Base-by-base conservation (phyloP, 2,888 invertebrate genomes). In the Tricholauxania praeusta region DNA sequence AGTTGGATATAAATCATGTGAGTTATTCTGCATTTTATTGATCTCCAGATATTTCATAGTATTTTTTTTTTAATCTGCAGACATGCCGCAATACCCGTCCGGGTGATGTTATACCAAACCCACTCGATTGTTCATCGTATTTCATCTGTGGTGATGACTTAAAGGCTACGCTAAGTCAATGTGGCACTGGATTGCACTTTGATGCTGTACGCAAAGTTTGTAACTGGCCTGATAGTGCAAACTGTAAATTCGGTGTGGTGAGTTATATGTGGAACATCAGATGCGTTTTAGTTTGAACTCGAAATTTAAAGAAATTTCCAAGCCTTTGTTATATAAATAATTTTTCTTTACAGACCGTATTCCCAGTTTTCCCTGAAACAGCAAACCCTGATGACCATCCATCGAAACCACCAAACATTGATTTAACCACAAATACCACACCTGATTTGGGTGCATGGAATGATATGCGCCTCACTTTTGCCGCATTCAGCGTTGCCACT, bases 91-190 rank as follows among this genome's bases (percentile, higher is more conserved):
- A 73, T 19, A 72, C 70, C 1, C 22, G 57, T 4, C 71, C 78
- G 12, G 82, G 80, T 12, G 77, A 78, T 3, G 51, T 82, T 72
- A 77, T 84, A 12, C 74, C 82, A 0, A 83, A 86, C 79, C 85
- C 84, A 0, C 19, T 72, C 12, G 83, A 85, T 52, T 86, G 86
- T 62, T 76, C 70, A 17, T 81, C 82, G 3, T 86, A 81, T 75
- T 84, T 82, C 72, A 77, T 77, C 4, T 86, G 86, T 72, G 64
- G 57, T 10, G 12, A 10, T 51, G 7, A 49, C 7, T 39, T 39
- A 3, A 15, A 72, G 51, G 68, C 47, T 19, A 72, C 71, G 47
- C 70, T 82, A 12, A 73, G 77, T 1, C 77, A 80, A 57, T 86
- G 86, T 71, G 76, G 76, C 10, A 55, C 49, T 28, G 83, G 82